A percentile compares a stretch with the other conserved stretches of the same genome.
Evolutionary conservation across 2,113 vertebrate species (phyloP).

Genomic region (Sander vitreus): DNA sequence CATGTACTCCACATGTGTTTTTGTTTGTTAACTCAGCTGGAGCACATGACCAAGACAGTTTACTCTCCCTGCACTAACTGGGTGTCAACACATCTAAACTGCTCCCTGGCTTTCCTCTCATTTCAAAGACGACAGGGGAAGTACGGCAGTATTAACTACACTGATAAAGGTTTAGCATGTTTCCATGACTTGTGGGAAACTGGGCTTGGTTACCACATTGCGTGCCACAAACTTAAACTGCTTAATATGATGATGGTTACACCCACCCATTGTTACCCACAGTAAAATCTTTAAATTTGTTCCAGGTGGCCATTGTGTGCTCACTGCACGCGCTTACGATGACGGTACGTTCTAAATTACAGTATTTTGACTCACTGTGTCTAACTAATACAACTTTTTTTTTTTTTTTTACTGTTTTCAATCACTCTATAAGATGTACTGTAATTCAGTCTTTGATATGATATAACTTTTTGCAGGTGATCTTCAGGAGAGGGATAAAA

Average conservation of each 20-base stretch:
- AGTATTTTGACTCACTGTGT: neutral
- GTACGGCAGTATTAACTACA: neutral
- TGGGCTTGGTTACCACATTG: neutral
- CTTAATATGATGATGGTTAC: neutral
- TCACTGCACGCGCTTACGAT: accelerated
- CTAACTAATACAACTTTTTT: neutral
- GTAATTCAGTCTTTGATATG: neutral
- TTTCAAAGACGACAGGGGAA: neutral
- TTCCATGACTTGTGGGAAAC: neutral
- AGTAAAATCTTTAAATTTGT: accelerated
- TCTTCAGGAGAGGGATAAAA: accelerated
- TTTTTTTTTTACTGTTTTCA: accelerated
- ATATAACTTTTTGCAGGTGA: neutral
- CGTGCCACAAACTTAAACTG: no score
- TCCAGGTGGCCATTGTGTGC: accelerated
- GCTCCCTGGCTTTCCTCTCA: neutral
- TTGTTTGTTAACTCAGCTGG: accelerated
- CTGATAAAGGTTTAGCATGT: neutral
- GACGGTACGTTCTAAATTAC: conserved; percentile 20
- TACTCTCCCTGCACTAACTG: neutral
- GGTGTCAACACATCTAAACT: accelerated
- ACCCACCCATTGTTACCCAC: neutral
- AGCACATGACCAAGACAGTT: accelerated
- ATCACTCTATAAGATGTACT: neutral
- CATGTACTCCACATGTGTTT: neutral